Base-by-base conservation (phyloP, 2,113 vertebrate species). In the Upupa epops region DNA sequence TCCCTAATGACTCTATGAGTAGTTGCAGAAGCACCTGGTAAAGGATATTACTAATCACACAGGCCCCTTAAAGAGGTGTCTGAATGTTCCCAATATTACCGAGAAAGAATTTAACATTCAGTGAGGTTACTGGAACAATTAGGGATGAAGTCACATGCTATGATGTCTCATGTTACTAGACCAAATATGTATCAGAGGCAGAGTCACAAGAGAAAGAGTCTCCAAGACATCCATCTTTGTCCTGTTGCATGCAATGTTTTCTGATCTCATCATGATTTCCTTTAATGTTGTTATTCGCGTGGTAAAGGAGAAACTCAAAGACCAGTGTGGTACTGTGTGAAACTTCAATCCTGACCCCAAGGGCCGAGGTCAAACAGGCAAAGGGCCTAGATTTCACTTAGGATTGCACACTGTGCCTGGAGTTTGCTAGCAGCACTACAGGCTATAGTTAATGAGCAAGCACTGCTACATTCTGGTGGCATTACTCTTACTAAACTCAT, bases 181-280 rank as follows among this genome's bases (percentile, higher is more conserved):
- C 8, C 5, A 77, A 75, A 51, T 13, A 32, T 1, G 42, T 17
- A 69, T n/a, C n/a, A n/a, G n/a, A 60, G 3, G 37, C 54, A 72
- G 19, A 66, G 20, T 11, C 9, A 77, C 70, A 77, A 2, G 2
- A 13, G 49, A 66, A 51, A 13, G 13, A 46, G 13, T 22, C 5
- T 29, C 1, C 5, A 48, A 54, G 4, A 3, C 21, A 36, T 29
- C 4, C 6, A 8, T 72, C n/a, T 60, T 29, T 46, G 13, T 9
- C 25, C 12, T 59, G n/a, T 16, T 28, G 24, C 4, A 10, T 9
- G 17, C 26, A 78, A 3, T 24, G n/a, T 84, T 81, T 77, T 37
- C 49, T 3, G 1, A 18, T 34, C 9, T 77, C 20, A 16, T 17
- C 1, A 0, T 13, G n/a, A 77, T 29, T 4, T n/a, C 18, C 13